Evolutionary conservation across 2,113 vertebrate species (phyloP).

Genomic region (Pavo muticus): DNA sequence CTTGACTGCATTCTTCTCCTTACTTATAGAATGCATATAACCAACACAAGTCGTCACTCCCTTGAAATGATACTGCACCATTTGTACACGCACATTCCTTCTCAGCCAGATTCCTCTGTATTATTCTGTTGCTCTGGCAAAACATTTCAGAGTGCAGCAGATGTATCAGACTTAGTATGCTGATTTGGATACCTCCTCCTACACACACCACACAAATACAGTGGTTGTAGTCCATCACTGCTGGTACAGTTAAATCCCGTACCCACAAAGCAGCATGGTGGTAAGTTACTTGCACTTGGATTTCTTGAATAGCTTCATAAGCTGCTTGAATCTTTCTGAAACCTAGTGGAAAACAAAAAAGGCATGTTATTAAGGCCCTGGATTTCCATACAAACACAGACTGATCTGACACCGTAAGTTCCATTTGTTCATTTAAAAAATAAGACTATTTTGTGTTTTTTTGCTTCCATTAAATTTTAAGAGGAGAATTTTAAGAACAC

Average conservation of each 20-base stretch:
- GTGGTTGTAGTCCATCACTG: neutral
- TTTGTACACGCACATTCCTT: neutral
- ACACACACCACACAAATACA: neutral
- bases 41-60: neutral
- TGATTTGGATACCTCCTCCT: neutral
- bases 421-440: neutral
- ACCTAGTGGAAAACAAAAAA: constrained; percentile 79
- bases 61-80: neutral
- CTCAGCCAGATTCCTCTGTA: neutral
- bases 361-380: neutral
- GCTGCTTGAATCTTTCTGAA: constrained; percentile 91
- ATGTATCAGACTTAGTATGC: neutral
- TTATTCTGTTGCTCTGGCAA: neutral
- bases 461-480: neutral
- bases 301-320: constrained; percentile 97
- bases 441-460: neutral
- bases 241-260: neutral
- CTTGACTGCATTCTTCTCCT: neutral
- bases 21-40: neutral
- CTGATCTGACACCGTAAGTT: neutral
- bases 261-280: neutral
- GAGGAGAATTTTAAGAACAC: neutral
- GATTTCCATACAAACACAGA: neutral
- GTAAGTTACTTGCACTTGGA: constrained; percentile 84
- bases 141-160: neutral